Base-by-base conservation (phyloP, 2,888 invertebrate genomes). In the Seira ritae region DNA sequence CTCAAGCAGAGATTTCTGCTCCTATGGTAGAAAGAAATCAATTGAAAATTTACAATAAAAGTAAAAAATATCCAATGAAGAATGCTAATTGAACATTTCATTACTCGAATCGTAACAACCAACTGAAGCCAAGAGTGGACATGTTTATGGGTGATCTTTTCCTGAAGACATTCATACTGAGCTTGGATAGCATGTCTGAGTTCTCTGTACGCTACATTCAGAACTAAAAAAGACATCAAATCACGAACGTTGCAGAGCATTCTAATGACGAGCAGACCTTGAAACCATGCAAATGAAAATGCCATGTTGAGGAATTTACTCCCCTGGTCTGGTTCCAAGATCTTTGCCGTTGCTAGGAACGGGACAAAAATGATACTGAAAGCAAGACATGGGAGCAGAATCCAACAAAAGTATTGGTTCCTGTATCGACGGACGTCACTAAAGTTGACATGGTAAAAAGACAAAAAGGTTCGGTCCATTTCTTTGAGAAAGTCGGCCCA, bases 81-180 rank as follows among this genome's bases (percentile, higher is more conserved):
- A n/a, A n/a, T n/a, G n/a, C n/a, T n/a, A n/a, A n/a, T n/a, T n/a
- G n/a, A n/a, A n/a, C n/a, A n/a, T n/a, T n/a, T n/a, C n/a, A n/a
- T n/a, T 42, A 42, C 42, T 42, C 80, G 66, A n/a, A 80, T 73
- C 17, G 68, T 60, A 0, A 60, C 19, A 3, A 73, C 23, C 73
- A 80, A 42, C 15, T 80, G 17, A n/a, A 80, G 8, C 80, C 80
- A 80, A 1, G 46, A 17, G 4, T 70, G 50, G 12, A 80, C 80
- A 67, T 80, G 55, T 3, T 19, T 1, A 1, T 20, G 15, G 4
- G 50, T 80, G 1, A 80, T 23, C 20, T 67, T 46, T 3, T 22
- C 79, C n/a, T 68, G 60, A 0, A 80, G 66, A 8, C 15, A 3
- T 15, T 55, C 55, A 17, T 73, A 80, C 62, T 80, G 73, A 1